A percentile compares a stretch with the other conserved stretches of the same genome.
Conservation (phyloP, 2,888 invertebrate genomes). For the Temnothorax rugatulus region DNA sequence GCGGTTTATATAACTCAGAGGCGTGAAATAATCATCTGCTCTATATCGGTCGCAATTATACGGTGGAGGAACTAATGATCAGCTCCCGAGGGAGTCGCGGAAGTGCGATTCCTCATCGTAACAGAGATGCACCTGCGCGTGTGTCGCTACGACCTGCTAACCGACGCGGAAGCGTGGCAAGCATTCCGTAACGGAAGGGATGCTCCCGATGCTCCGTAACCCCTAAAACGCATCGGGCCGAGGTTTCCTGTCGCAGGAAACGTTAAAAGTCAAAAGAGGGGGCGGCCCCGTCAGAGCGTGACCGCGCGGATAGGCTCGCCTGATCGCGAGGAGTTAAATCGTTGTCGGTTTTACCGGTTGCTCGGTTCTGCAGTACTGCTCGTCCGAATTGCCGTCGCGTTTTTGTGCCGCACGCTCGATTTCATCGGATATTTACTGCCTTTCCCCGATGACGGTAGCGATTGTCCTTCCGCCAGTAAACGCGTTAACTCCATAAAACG, state of each 20-base stretch:
- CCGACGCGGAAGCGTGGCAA: conserved; percentile 76
- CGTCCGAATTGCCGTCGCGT: conserved; percentile 51
- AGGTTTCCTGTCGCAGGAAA: conserved; percentile 79
- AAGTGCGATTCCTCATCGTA: conserved; percentile 29
- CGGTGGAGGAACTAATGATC: neutral
- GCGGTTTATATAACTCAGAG: neutral
- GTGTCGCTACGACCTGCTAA: conserved; percentile 53
- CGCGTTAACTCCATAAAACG: conserved; percentile 16
- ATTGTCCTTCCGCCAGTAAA: neutral
- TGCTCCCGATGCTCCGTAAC: conserved; percentile 71
- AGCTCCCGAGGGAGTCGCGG: conserved; percentile 20
- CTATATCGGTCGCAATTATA: conserved; percentile 10
- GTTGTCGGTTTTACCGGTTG: conserved; percentile 66
- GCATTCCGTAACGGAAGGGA: conserved; percentile 77
- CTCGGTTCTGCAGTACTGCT: conserved; percentile 42
- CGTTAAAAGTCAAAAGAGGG: conserved; percentile 73
- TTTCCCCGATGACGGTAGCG: neutral
- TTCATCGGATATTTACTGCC: conserved; percentile 62
- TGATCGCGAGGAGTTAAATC: conserved; percentile 62
- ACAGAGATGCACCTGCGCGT: conserved; percentile 68
- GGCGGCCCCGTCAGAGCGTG: conserved; percentile 72
- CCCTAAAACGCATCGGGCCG: conserved; percentile 77
- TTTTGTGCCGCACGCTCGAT: conserved; percentile 69
- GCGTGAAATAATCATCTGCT: conserved; percentile 20
- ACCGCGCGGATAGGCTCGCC: conserved; percentile 65